Evolutionary conservation across 2,113 vertebrate genomes (phyloP), one percentile per base, ranked within the genome.

Genomic region (Chamaetylas fuelleborni): DNA sequence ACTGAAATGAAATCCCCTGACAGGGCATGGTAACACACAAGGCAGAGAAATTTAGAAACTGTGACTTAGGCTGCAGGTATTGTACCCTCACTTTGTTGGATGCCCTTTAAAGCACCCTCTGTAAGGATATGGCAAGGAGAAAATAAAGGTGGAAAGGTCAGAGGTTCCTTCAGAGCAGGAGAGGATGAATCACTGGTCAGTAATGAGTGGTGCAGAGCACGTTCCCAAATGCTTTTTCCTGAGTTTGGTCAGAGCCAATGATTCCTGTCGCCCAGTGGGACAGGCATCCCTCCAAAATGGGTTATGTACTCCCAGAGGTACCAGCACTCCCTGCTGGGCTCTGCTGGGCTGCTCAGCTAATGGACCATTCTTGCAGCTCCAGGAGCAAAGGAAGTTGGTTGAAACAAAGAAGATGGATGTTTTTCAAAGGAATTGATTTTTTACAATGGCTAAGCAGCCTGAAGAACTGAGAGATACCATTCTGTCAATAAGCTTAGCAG

Each of bases 1-100:
- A 24, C 53, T 0, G 0, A 76, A 76, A 79, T 47, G 3, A 67
- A 88, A 78, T n/a, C 26, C 62, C 11, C 17, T 0, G 0, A 18
- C 22, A 45, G 10, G 12, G 20, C 62, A 83, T 1, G 0, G n/a
- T 53, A 34, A 29, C 36, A 60, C 8, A 45, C 22, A 73, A 51
- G 50, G 57, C 78, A 86, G 19, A 19, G 40, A n/a, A 82, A 23
- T 81, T 51, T 31, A 58, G 60, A 47, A 85, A 54, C 43, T 4
- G 0, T 8, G 18, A 47, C 38, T 60, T 33, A 47, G 40, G 58
- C 74, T 62, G 40, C 58, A 48, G 43, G 12, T 65, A 43, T n/a
- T 45, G 62, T 50, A 67, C 29, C 7, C 42, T 38, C 56, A 28
- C 15, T 25, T 43, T 74, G 16, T 8, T 25, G 31, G 9, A 24